Conservation (phyloP, 2,888 invertebrate genomes). For the Dastarcus helophoroides region DNA sequence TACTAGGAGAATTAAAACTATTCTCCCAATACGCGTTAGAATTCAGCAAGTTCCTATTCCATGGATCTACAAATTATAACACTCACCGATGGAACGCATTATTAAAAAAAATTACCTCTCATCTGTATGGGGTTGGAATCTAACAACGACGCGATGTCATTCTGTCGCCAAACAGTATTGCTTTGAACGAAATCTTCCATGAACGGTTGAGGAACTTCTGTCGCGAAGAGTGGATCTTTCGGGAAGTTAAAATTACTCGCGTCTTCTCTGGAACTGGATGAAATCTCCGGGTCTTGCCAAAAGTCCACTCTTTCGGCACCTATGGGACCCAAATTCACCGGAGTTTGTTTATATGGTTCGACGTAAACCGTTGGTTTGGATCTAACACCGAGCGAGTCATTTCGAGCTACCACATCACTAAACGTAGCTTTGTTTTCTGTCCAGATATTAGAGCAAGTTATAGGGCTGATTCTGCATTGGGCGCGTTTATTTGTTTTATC, state of each 20-base stretch:
- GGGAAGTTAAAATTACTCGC: constrained; percentile 27
- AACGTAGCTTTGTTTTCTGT: constrained; percentile 46
- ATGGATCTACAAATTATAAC: constrained; percentile 20
- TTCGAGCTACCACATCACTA: constrained; percentile 48
- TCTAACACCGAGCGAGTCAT: constrained; percentile 27
- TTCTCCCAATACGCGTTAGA: constrained; percentile 21
- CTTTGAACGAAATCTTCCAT: constrained; percentile 16
- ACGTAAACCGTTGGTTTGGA: constrained; percentile 33
- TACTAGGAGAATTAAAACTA: constrained; percentile 26
- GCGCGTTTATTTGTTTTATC: constrained; percentile 13
- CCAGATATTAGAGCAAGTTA: constrained; percentile 37
- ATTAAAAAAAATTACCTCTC: constrained; percentile 1
- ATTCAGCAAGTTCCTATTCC: constrained; percentile 17
- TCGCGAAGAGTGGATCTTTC: constrained; percentile 22
- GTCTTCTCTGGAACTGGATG: not conserved
- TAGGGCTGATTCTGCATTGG: constrained; percentile 10
- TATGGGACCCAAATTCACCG: constrained; percentile 37
- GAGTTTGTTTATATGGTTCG: constrained; percentile 30
- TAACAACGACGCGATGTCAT: constrained; percentile 4
- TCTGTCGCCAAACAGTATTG: constrained; percentile 4
- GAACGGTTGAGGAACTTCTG: constrained; percentile 22
- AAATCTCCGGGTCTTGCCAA: constrained; percentile 16
- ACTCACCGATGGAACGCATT: not conserved
- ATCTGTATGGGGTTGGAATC: not conserved
- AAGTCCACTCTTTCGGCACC: constrained; percentile 29